These are phyloP conservation scores for Drosophila limbata DNA, from an alignment of 2,888 invertebrate genomes.

Conservation along the genomic window DNA sequence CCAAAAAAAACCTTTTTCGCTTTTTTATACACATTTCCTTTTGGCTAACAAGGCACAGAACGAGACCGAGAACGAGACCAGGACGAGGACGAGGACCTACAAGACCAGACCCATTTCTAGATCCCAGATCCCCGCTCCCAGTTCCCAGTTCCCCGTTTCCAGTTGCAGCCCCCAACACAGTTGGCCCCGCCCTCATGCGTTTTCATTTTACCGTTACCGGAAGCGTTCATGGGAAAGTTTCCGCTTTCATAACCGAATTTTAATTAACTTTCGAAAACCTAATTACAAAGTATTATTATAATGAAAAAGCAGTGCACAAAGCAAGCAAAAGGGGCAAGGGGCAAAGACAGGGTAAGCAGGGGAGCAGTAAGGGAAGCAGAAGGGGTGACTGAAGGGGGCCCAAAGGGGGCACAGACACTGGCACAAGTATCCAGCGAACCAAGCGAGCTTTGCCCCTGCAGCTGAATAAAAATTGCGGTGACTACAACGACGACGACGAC, in stretches of 20 bases:
- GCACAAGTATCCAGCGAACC: slow-evolving; percentile 39
- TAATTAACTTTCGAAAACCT: slow-evolving; percentile 86
- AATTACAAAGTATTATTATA: slow-evolving; percentile 85
- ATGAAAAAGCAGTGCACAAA: slow-evolving; percentile 83
- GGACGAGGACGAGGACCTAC: too few relatives aligned
- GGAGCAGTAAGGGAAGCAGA: background rate
- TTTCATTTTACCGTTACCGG: slow-evolving; percentile 72
- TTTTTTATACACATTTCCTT: slow-evolving; percentile 46
- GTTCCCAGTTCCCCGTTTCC: too few relatives aligned
- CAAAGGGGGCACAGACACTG: slow-evolving; percentile 7
- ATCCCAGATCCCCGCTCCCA: slow-evolving; percentile 29
- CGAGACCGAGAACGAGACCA: slow-evolving; percentile 13
- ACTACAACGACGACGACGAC: slow-evolving; percentile 44
- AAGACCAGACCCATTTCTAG: slow-evolving; percentile 37
- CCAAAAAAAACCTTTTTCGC: slow-evolving; percentile 50
- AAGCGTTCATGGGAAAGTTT: slow-evolving; percentile 84
- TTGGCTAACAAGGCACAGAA: slow-evolving; percentile 57
- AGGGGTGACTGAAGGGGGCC: too few relatives aligned
- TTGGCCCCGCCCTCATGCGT: slow-evolving; percentile 60
- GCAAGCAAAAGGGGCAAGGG: slow-evolving; percentile 50
- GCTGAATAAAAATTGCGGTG: slow-evolving; percentile 67
- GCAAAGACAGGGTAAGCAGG: slow-evolving; percentile 3
- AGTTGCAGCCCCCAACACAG: slow-evolving; percentile 8
- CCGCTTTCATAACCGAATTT: slow-evolving; percentile 85
- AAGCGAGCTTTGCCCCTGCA: slow-evolving; percentile 67